Evolutionary conservation across 2,797 vertebrate species (phyloP).

Genomic region (Smutsia temminckii): DNA sequence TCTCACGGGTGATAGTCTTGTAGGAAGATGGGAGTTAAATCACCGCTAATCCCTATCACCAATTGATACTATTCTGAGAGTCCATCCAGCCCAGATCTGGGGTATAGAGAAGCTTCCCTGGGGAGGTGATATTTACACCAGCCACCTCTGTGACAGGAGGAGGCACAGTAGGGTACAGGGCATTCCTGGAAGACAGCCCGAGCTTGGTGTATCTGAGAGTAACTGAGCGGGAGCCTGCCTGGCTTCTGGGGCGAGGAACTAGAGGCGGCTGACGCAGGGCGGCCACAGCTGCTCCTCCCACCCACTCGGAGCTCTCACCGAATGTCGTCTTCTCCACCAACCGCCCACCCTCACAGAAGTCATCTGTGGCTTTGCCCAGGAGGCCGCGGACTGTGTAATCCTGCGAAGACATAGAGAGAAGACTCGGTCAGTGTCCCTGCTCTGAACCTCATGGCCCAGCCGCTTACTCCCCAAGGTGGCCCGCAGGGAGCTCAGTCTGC

Average conservation of each 20-base stretch:
- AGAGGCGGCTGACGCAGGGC: fast-evolving
- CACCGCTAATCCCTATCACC: not conserved
- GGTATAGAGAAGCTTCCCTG: not conserved
- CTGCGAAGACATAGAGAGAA: conserved; percentile 79
- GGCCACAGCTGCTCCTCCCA: not conserved
- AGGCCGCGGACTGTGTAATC: conserved; percentile 92
- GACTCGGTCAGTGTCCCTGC: no score
- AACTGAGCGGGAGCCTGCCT: no score
- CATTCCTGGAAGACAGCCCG: not conserved
- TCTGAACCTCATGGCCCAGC: no score
- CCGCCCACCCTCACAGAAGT: conserved; percentile 90
- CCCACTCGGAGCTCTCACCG: conserved; percentile 84
- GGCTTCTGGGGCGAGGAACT: not conserved
- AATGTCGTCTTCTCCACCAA: conserved; percentile 94
- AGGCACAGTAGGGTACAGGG: not conserved
- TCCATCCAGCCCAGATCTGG: not conserved
- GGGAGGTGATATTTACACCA: not conserved
- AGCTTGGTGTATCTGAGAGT: not conserved
- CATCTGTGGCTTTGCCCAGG: conserved; percentile 92
- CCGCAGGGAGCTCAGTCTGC: not conserved
- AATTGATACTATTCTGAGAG: not conserved
- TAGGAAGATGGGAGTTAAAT: not conserved
- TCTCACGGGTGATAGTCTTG: not conserved
- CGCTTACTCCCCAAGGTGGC: no score
- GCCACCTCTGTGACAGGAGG: no score